Evolutionary conservation across 2,797 vertebrate species (phyloP), one percentile per base, ranked within the genome.

Genomic region (Threskiornis aethiopicus): DNA sequence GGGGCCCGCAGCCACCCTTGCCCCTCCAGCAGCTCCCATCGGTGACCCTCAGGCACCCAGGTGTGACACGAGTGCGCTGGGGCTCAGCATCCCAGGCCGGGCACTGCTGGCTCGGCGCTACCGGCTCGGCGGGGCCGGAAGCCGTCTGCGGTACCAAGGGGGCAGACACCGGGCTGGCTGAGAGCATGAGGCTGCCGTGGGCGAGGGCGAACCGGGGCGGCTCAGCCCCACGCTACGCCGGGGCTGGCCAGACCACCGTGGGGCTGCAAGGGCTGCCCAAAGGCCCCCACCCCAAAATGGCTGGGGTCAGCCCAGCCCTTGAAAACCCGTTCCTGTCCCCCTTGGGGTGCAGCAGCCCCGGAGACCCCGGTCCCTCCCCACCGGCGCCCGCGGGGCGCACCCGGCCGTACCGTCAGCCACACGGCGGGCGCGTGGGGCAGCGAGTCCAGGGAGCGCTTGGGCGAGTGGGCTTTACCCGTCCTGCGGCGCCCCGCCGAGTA

Each of bases 381-480:
- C 31, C 7, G 5, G 19, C 22, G 9, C 85, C 59, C 26, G 1
- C 2, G 44, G 57, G 71, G 54, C 13, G 28, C 42, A 20, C 24
- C 78, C 28, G 19, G 71, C 87, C 64, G 5, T 99, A 99, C 99
- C 98, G 97, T 99, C 18, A 99, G 98, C 98, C 98, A 97, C 59
- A 99, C 91, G 18, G 86, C 93, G 61, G 97, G 97, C 82, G 97
- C 97, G 94, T 89, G 97, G 94, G 98, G 98, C 85, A 98, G 93
- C 25, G 98, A 97, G 88, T 99, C 99, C 98, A 99, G 92, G 75
- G 91, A 97, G 37, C 92, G 89, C 37, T 92, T 96, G 22, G 91
- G 55, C 22, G 95, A 97, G 49, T 67, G 17, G 46, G 97, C 33
- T 49, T 65, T 84, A 54, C 98, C 98, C 94, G 96, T 98, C 77